phyloP scores from a whole-genome alignment of 2,797 vertebrate genomes.

The Onychomys torridus region DNA sequence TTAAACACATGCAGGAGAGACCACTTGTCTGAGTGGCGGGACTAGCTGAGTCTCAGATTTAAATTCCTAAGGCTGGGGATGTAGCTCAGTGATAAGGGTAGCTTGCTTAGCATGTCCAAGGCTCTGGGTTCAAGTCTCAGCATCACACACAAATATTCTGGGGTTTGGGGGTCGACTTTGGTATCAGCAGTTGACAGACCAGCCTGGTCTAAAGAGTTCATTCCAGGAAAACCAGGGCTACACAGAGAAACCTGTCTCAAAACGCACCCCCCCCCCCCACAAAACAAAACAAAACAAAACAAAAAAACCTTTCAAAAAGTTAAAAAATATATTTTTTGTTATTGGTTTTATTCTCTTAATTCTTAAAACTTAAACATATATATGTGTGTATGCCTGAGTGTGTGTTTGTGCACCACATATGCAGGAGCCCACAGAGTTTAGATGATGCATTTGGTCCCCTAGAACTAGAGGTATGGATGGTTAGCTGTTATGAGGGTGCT shows the following conservation, averaged over 20 bases:
- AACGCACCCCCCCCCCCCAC: no score
- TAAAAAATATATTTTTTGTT: no score
- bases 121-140: not conserved
- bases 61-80: not conserved
- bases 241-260: no score
- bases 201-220: no score
- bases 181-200: not conserved
- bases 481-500: not conserved
- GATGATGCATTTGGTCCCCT: not conserved
- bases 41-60: not conserved
- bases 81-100: not conserved
- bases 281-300: no score
- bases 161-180: not conserved
- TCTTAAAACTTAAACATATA: no score
- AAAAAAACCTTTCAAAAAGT: no score
- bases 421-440: not conserved
- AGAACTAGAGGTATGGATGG: not conserved
- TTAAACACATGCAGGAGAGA: conserved; percentile 9
- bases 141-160: not conserved
- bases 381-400: not conserved
- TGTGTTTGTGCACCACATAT: not conserved
- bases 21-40: conserved; percentile 8
- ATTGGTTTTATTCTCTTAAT: no score
- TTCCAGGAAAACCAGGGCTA: no score
- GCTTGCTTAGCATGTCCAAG: not conserved